These are phyloP conservation scores for Passer domesticus DNA, from an alignment of 2,113 vertebrate genomes.

Conservation along the genomic window DNA sequence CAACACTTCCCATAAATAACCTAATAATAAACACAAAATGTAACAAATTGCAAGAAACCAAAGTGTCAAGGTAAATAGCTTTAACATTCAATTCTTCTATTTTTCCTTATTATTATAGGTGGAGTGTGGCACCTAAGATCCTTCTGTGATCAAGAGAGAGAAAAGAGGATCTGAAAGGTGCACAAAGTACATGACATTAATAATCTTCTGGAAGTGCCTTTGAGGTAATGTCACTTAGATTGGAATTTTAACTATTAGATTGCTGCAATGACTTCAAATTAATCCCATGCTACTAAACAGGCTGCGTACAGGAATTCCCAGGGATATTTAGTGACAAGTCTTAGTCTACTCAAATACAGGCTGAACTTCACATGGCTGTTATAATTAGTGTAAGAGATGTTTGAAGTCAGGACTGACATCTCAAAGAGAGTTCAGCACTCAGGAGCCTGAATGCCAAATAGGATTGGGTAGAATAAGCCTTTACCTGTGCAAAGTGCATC, in stretches of 20 bases:
- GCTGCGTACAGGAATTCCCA: background rate
- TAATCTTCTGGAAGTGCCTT: background rate
- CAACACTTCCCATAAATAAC: background rate
- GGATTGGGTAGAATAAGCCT: background rate
- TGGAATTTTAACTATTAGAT: background rate
- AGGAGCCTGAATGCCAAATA: background rate
- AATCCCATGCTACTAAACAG: background rate
- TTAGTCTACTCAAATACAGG: background rate
- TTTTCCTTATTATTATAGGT: background rate
- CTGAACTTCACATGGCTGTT: background rate
- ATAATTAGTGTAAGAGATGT: background rate
- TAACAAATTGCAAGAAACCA: background rate
- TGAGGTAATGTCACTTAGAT: background rate
- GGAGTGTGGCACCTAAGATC: background rate
- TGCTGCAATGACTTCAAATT: background rate
- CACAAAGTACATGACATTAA: background rate
- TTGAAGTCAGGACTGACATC: fast-evolving
- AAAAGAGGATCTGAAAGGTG: background rate
- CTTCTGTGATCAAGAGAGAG: background rate
- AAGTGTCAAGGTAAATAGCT: background rate
- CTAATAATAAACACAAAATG: background rate
- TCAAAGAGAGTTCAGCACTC: background rate
- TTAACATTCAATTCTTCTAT: background rate
- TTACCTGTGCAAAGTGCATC: background rate
- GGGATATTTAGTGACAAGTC: background rate